Base-by-base conservation (phyloP, 2,888 invertebrate genomes). In the Cinara cedri region DNA sequence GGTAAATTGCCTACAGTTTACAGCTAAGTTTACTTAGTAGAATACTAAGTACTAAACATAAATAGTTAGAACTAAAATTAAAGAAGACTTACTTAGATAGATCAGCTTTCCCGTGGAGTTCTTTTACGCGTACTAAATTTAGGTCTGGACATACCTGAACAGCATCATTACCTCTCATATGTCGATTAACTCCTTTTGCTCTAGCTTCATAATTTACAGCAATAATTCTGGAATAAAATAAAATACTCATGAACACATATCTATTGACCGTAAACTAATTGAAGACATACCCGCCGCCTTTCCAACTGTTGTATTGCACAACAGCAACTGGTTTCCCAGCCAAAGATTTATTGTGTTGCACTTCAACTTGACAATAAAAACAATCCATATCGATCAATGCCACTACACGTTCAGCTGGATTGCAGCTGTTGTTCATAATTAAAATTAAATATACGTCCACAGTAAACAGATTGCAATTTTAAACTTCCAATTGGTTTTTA, bases 331-430 rank as follows among this genome's bases (percentile, higher is more conserved):
- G 98, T 87, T 94, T 93, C 70, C 95, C 97, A 85, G 89, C 88
- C 82, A 94, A 87, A 81, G 89, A 87, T 0, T 97, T 96, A 85
- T 94, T 89, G n/a, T 94, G 87, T 85, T 95, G 92, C 84, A 95
- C 94, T 87, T 99, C 98, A 1, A 99, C 98, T 90, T 98, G 98
- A 84, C 98, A 98, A 86, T 97, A 99, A 87, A 99, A 99, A 87
- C 98, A 98, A 86, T 99, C 98, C 98, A 99, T 98, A 86, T 99
- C 98, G 71, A 99, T 92, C 71, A 99, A 88, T 60, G 94, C 91
- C 24, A 99, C 88, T 24, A 97, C 89, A 83, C 93, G 87, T 60
- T 83, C 82, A 55, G 51, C 65, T 34, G 3, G 34, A 16, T 71
- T 44, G 24, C 16, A n/a, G n/a, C n/a, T 16, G 19, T 70, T 70